A percentile compares a stretch with the other conserved stretches of the same genome.
phyloP scores from a whole-genome alignment of 2,113 vertebrate species.

The Corydoras sp. region DNA sequence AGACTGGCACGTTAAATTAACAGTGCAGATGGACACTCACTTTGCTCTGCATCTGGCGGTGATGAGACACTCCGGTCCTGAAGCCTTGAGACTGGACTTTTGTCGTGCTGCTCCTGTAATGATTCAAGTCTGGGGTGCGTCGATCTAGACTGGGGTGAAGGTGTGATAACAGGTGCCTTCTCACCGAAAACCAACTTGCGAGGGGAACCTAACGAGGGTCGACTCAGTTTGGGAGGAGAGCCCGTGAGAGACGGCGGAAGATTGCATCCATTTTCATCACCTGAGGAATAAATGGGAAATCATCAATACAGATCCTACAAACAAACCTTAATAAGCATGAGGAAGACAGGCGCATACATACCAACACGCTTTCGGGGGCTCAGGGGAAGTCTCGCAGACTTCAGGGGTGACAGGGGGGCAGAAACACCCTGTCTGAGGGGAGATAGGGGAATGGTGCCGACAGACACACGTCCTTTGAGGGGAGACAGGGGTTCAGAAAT shows the following conservation, averaged over 20 bases:
- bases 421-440: not conserved
- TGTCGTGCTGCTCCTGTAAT: too few relatives aligned
- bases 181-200: slow-evolving; percentile 73
- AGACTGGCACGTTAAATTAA: too few relatives aligned
- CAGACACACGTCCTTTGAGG: too few relatives aligned
- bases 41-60: too few relatives aligned
- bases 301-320: too few relatives aligned
- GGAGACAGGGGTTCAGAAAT: not conserved
- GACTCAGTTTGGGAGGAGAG: slow-evolving; percentile 79
- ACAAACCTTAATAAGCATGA: too few relatives aligned
- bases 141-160: not conserved
- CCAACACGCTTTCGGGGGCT: slow-evolving; percentile 88
- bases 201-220: slow-evolving; percentile 48
- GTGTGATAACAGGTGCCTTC: slow-evolving; percentile 49
- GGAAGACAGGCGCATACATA: slow-evolving; percentile 47
- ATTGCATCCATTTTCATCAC: slow-evolving; percentile 86
- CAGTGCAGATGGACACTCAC: too few relatives aligned
- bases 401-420: slow-evolving; percentile 1
- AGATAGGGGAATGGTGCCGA: slow-evolving; percentile 12
- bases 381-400: slow-evolving; percentile 63
- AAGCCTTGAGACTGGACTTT: too few relatives aligned
- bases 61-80: too few relatives aligned
- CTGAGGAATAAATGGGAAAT: slow-evolving; percentile 48
- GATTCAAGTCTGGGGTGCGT: not conserved
- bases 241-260: slow-evolving; percentile 54